Percentiles rank a stretch among this genome's conserved stretches.
phyloP scores from a whole-genome alignment of 2,797 vertebrate species.

The Bradypodion ventrale region DNA sequence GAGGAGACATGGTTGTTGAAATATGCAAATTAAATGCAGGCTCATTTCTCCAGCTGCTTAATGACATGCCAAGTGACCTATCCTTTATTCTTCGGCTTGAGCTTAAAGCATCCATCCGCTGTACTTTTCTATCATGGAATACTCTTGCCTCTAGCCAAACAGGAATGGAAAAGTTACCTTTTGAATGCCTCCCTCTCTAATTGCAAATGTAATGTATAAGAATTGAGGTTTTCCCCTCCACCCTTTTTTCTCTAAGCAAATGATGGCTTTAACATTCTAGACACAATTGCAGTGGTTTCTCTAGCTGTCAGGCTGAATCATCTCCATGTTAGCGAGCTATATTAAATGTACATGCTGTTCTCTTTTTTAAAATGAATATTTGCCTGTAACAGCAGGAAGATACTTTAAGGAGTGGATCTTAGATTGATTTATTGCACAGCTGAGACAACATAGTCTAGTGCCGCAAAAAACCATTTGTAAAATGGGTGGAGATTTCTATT shows the following conservation, averaged over 20 bases:
- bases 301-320: constrained; percentile 36
- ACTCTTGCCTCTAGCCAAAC: background rate
- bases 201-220: constrained; percentile 22
- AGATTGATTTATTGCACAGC: constrained; percentile 27
- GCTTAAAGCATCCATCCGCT: background rate
- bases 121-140: background rate
- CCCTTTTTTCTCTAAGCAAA: constrained; percentile 22
- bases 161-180: background rate
- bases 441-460: constrained; percentile 6
- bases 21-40: background rate
- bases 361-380: constrained; percentile 36
- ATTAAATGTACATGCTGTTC: constrained; percentile 18
- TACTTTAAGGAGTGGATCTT: constrained; percentile 28
- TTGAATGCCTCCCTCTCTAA: background rate
- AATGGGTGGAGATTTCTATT: constrained; percentile 18
- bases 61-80: background rate
- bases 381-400: constrained; percentile 31
- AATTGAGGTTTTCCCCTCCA: background rate
- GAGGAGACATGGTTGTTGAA: background rate
- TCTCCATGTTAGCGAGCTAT: constrained; percentile 32
- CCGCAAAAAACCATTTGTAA: constrained; percentile 30
- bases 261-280: constrained; percentile 16
- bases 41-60: background rate
- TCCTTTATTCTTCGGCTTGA: background rate
- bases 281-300: constrained; percentile 30